Conservation (phyloP, 1,140 invertebrate species). For the Lineus longissimus region DNA sequence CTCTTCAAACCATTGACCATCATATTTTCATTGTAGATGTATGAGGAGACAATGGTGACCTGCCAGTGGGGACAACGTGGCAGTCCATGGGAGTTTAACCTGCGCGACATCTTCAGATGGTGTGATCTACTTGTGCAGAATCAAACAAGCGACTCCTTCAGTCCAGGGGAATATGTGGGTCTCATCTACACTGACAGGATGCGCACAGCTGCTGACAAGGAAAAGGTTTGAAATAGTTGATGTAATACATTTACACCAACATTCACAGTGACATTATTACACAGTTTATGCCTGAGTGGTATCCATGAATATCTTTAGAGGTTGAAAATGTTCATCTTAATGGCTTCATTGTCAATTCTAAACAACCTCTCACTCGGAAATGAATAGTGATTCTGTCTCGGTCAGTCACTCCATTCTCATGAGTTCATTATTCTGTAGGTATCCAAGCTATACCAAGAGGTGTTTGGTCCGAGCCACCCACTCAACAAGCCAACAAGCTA, state of each 20-base stretch:
- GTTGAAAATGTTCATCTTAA: too few relatives aligned
- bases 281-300: too few relatives aligned
- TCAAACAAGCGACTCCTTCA: constrained; percentile 28
- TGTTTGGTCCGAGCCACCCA: too few relatives aligned
- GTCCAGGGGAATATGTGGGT: constrained; percentile 67
- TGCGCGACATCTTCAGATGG: constrained; percentile 92
- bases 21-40: constrained; percentile 54
- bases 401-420: too few relatives aligned
- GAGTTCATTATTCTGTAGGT: too few relatives aligned
- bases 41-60: constrained; percentile 61
- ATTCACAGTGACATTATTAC: too few relatives aligned
- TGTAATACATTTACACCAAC: too few relatives aligned
- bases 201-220: constrained; percentile 69
- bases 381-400: too few relatives aligned
- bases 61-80: constrained; percentile 68
- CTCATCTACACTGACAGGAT: constrained; percentile 80
- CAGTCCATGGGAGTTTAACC: constrained; percentile 93
- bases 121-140: constrained; percentile 62
- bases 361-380: too few relatives aligned
- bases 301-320: too few relatives aligned
- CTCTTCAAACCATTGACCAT: background rate
- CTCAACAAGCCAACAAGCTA: too few relatives aligned
- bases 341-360: too few relatives aligned
- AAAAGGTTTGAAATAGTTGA: constrained; percentile 51
- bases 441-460: background rate